Evolutionary conservation across 2,888 invertebrate species (phyloP).

Genomic region (Iphiclides podalirius): DNA sequence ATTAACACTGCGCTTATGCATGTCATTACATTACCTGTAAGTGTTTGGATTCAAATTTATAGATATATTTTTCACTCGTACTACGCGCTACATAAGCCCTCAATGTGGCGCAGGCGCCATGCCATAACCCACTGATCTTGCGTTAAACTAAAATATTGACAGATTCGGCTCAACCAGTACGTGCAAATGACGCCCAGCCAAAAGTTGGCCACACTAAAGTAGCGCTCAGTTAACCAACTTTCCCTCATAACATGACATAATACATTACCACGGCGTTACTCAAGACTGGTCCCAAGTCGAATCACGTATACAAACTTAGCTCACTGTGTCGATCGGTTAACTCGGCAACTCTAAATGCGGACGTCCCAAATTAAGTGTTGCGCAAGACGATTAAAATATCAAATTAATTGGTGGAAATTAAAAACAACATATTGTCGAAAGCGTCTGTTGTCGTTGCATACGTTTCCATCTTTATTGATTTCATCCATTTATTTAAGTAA

Average conservation of each 20-base stretch:
- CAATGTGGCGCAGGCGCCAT: conserved; percentile 8
- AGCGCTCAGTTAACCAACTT: conserved; percentile 17
- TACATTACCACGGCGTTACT: conserved; percentile 20
- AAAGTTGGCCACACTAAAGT: conserved; percentile 19
- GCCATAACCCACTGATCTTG: conserved; percentile 16
- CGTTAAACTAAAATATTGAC: conserved; percentile 9
- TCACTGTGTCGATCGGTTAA: conserved; percentile 30
- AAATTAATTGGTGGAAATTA: conserved; percentile 16
- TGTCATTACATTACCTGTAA: no score
- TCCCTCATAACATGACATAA: conserved; percentile 24
- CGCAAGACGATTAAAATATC: conserved; percentile 9
- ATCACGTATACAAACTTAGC: conserved; percentile 32
- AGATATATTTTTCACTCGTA: background rate
- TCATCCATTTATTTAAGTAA: no score
- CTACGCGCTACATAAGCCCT: no score
- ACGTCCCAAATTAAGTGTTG: conserved; percentile 21
- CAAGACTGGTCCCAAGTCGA: conserved; percentile 16
- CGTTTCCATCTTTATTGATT: no score
- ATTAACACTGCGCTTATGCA: no score
- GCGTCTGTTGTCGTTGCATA: background rate
- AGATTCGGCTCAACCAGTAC: conserved; percentile 1
- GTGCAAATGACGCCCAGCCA: no score
- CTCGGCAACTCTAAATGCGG: conserved; percentile 16
- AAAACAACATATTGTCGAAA: background rate
- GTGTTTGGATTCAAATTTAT: no score